Conservation (phyloP, 92 coral and sea anemone species). For the Parazoanthus swiftii region DNA sequence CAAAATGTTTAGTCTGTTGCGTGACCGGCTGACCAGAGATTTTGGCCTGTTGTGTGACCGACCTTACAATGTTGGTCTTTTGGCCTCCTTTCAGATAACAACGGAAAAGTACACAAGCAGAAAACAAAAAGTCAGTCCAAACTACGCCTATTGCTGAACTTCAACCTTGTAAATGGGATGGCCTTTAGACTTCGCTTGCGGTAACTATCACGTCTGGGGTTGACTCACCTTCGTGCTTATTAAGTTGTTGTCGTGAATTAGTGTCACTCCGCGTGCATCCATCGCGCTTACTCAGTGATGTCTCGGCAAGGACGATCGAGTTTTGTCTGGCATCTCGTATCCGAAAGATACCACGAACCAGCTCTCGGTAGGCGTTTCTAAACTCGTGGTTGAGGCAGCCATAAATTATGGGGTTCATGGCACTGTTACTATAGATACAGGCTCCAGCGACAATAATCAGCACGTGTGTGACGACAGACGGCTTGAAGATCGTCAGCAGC, state of each 20-base stretch:
- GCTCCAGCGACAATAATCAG: conserved; percentile 33
- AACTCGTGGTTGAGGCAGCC: conserved; percentile 59
- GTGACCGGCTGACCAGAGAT: no score
- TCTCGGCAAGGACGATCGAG: not conserved
- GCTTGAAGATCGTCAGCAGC: conserved; percentile 43
- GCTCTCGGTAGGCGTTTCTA: conserved; percentile 40
- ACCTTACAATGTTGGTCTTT: no score
- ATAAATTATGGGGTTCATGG: conserved; percentile 62
- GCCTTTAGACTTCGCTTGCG: not conserved
- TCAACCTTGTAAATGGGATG: no score
- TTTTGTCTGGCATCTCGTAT: not conserved
- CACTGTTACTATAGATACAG: conserved; percentile 53
- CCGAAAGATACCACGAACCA: conserved; percentile 27
- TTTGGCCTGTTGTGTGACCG: no score
- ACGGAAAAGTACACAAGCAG: no score
- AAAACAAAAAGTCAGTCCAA: no score
- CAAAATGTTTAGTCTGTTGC: no score
- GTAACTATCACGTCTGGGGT: not conserved
- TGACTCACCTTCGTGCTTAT: no score
- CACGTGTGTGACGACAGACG: conserved; percentile 45
- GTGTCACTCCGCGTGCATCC: not conserved
- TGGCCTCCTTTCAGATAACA: no score
- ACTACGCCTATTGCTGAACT: no score
- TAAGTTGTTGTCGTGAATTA: not conserved
- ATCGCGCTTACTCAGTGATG: not conserved